Evolutionary conservation across 2,888 invertebrate genomes (phyloP).

Genomic region (Hymenopus coronatus): DNA sequence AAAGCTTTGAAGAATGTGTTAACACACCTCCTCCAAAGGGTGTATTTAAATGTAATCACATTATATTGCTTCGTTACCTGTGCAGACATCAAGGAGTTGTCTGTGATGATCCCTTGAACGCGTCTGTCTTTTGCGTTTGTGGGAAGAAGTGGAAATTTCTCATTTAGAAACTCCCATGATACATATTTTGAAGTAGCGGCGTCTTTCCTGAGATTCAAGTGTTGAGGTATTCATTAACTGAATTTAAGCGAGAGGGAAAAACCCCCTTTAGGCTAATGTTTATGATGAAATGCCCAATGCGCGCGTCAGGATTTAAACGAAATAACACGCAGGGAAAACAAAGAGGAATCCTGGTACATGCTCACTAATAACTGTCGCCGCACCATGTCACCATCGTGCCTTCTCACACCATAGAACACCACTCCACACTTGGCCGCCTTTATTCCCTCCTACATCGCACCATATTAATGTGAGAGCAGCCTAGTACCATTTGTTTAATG

Average conservation of each 20-base stretch:
- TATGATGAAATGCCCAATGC: background rate
- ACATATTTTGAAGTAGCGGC: no score
- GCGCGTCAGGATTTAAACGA: background rate
- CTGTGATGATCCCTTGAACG: no score
- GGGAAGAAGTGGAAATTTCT: no score
- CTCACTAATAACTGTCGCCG: background rate
- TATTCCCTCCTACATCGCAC: background rate
- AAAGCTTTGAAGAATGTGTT: no score
- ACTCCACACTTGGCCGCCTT: background rate
- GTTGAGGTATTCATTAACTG: background rate
- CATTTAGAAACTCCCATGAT: no score
- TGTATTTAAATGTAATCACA: no score
- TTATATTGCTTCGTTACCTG: no score
- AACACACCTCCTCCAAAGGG: no score
- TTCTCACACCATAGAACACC: background rate
- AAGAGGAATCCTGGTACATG: background rate
- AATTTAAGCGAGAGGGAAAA: background rate
- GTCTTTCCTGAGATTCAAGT: background rate
- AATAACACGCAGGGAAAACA: background rate
- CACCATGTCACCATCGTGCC: background rate
- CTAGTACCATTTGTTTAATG: conserved; percentile 25
- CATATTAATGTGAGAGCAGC: conserved; percentile 12
- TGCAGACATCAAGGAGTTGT: no score
- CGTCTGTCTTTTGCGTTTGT: no score
- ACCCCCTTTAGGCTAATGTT: background rate